These are phyloP conservation scores for Scolopax mira DNA, from an alignment of 2,113 vertebrate genomes.

Conservation along the genomic window DNA sequence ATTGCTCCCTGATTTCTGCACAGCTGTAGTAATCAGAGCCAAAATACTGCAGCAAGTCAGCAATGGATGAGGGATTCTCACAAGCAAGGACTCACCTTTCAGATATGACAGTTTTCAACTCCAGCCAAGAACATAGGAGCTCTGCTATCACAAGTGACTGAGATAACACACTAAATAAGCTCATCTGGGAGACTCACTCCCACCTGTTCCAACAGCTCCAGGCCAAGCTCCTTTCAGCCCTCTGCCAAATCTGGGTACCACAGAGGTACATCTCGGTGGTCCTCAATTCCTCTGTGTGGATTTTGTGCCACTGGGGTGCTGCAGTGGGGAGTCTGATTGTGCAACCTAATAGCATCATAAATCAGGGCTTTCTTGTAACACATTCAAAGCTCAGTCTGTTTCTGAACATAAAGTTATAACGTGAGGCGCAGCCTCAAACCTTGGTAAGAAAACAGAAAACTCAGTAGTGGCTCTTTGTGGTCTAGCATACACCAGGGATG, in stretches of 20 bases:
- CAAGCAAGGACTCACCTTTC: conserved; percentile 19
- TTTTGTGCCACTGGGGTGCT: background rate
- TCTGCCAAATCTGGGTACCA: background rate
- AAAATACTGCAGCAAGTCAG: background rate
- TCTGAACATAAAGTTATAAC: background rate
- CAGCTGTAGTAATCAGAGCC: background rate
- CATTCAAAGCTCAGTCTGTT: background rate
- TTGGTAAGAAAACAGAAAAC: background rate
- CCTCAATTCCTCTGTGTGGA: background rate
- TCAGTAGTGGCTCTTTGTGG: background rate
- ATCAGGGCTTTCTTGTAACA: background rate
- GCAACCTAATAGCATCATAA: background rate
- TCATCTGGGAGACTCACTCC: conserved; percentile 24
- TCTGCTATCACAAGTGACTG: conserved; percentile 13
- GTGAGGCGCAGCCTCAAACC: background rate
- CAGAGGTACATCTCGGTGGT: background rate
- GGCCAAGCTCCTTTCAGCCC: background rate
- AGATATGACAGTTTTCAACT: background rate
- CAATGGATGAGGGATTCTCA: background rate
- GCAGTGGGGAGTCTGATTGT: background rate
- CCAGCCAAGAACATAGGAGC: background rate
- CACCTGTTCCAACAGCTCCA: conserved; percentile 12
- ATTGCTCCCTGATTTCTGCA: background rate
- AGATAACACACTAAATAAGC: background rate
- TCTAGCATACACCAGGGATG: background rate